Evolutionary conservation across 1,140 invertebrate species (phyloP), one percentile per base, ranked within the genome.

Genomic region (Popillia japonica): DNA sequence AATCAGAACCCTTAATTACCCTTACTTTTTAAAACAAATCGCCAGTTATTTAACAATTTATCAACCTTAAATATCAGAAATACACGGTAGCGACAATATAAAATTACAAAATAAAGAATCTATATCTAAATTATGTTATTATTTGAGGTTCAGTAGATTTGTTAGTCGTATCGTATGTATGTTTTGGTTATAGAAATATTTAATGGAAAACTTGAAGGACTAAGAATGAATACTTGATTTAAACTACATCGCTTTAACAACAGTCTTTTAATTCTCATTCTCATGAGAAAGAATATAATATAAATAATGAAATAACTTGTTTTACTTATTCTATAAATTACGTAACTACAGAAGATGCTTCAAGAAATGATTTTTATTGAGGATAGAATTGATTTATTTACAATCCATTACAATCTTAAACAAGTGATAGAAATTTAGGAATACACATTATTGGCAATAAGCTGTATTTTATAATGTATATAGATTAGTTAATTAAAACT

Each of bases 41-140:
- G 17, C 11, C 7, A 64, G 22, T 23, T 11, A 6, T 17, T 64
- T 20, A 64, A 9, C 61, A 17, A 22, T 0, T 6, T 40, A 0
- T 34, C 22, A 42, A 40, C 40, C 40, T 40, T 40, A 73, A 73
- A 73, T 73, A 73, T 73, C 72, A 73, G 72, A 73, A 17, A 73
- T 73, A 73, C 40, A 7, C n/a, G 40, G 72, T 73, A 73, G 72
- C 72, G 40, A 73, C 72, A 73, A 68, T 68, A 68, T 40, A 73
- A 34, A 73, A 2, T 27, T 73, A 41, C 17, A 22, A 72, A 72
- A n/a, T 23, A 72, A 40, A 40, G 17, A 23, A 64, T 20, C 61
- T 73, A 73, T 27, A 27, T 20, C 20, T 73, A 73, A 73, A 73
- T 11, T 73, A 40, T 7, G 2, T 27, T 42, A 73, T 11, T 73